Percentiles rank a stretch among this genome's conserved stretches.
These are phyloP conservation scores for Lasioglossum malachurum DNA, from an alignment of 2,888 invertebrate genomes.

Conservation along the genomic window DNA sequence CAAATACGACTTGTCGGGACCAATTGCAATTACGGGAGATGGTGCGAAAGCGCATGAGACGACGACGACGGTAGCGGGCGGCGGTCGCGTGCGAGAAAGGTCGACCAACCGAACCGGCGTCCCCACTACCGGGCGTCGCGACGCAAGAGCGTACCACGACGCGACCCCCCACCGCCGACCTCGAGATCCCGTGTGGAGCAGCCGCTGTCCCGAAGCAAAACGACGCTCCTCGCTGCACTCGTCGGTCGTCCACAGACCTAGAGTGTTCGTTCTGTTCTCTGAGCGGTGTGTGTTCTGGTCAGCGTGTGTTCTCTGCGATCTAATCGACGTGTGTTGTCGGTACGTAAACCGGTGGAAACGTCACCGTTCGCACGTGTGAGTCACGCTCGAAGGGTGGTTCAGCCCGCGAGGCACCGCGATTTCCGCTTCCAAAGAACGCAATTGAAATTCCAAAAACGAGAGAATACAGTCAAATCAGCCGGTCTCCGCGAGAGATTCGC, in stretches of 20 bases:
- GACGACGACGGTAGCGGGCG: slow-evolving; percentile 15
- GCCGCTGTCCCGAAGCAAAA: slow-evolving; percentile 68
- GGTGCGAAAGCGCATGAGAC: slow-evolving; percentile 26
- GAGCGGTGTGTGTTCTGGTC: slow-evolving; percentile 58
- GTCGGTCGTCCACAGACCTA: slow-evolving; percentile 65
- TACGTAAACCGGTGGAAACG: slow-evolving; percentile 52
- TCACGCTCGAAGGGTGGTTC: slow-evolving; percentile 8
- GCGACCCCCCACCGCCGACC: slow-evolving; percentile 61
- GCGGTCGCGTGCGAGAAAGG: slow-evolving; percentile 66
- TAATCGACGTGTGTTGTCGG: slow-evolving; percentile 66
- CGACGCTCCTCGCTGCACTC: slow-evolving; percentile 71
- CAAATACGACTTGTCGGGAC: background rate
- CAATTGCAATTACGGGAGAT: slow-evolving; percentile 41
- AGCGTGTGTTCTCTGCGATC: slow-evolving; percentile 65
- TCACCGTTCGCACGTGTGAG: slow-evolving; percentile 22
- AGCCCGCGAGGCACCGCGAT: background rate
- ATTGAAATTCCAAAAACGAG: background rate
- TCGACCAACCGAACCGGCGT: slow-evolving; percentile 66
- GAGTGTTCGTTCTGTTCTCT: slow-evolving; percentile 66
- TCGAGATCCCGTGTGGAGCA: slow-evolving; percentile 67
- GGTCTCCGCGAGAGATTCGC: slow-evolving; percentile 25
- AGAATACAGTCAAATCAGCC: background rate
- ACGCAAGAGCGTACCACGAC: slow-evolving; percentile 61
- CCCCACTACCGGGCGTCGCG: slow-evolving; percentile 44
- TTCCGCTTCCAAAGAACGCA: background rate